Conservation (phyloP, 1,140 invertebrate genomes). For the Archivesica marissinica region DNA sequence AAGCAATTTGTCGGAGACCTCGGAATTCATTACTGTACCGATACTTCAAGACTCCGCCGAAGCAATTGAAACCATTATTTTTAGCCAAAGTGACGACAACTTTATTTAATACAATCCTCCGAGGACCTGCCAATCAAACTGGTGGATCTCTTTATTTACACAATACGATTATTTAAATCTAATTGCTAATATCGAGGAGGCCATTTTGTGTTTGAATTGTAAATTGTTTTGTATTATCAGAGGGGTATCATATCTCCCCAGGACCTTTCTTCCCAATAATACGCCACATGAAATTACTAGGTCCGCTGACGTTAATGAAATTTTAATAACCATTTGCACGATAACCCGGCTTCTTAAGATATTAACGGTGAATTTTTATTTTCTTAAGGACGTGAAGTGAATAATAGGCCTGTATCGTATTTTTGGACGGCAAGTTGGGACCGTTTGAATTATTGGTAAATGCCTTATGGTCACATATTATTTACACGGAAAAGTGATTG, state of each 20-base stretch:
- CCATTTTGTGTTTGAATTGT: constrained; percentile 63
- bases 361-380: constrained; percentile 61
- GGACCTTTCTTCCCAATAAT: constrained; percentile 38
- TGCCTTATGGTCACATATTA: constrained; percentile 59
- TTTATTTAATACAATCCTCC: constrained; percentile 56
- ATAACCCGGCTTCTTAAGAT: constrained; percentile 47
- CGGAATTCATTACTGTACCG: background rate
- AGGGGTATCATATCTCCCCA: constrained; percentile 32
- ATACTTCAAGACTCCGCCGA: background rate
- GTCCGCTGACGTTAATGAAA: constrained; percentile 56
- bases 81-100: constrained; percentile 32
- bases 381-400: constrained; percentile 52
- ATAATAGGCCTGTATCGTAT: constrained; percentile 38
- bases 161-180: constrained; percentile 59
- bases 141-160: constrained; percentile 52
- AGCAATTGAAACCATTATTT: background rate
- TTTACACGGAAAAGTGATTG: constrained; percentile 50
- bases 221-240: constrained; percentile 59
- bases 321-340: constrained; percentile 65
- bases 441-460: constrained; percentile 44
- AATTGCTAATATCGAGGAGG: constrained; percentile 51
- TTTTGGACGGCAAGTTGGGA: constrained; percentile 18
- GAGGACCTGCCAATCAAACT: constrained; percentile 23
- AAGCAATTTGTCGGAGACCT: background rate
- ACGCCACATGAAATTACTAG: constrained; percentile 55